Evolutionary conservation across 1,140 invertebrate species (phyloP).

Genomic region (Rhopalosiphum padi): DNA sequence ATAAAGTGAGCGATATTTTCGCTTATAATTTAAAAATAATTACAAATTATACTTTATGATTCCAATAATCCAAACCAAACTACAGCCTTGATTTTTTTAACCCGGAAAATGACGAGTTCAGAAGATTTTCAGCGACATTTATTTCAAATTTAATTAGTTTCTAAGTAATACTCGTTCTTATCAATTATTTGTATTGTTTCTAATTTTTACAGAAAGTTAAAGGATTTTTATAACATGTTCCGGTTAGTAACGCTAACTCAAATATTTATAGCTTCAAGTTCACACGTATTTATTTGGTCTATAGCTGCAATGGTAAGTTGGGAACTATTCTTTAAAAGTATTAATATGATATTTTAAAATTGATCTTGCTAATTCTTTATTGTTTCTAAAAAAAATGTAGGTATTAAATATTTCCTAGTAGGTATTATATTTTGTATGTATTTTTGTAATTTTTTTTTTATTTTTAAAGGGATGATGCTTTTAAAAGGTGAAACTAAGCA

Average conservation of each 20-base stretch:
- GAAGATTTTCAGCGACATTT: neutral
- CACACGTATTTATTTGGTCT: neutral
- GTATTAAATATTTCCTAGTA: neutral
- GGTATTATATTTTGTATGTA: neutral
- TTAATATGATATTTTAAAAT: neutral
- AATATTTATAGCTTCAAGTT: constrained; percentile 21
- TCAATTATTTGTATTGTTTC: neutral
- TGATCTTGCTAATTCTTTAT: neutral
- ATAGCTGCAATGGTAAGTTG: neutral
- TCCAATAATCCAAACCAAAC: neutral
- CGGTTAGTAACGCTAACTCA: neutral
- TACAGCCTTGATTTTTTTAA: neutral
- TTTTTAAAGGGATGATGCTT: neutral
- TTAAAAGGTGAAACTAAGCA: neutral
- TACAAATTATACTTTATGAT: neutral
- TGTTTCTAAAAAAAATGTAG: neutral
- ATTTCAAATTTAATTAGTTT: neutral
- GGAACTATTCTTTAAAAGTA: neutral
- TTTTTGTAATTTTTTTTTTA: neutral
- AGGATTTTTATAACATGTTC: neutral
- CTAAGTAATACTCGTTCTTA: too few relatives aligned
- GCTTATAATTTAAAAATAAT: neutral
- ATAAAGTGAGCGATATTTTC: neutral
- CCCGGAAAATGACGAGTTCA: neutral
- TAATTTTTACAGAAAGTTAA: constrained; percentile 13